Percentiles rank a stretch among this genome's conserved stretches.
Conservation (phyloP, 2,888 invertebrate species). For the Drosophila algonquin region DNA sequence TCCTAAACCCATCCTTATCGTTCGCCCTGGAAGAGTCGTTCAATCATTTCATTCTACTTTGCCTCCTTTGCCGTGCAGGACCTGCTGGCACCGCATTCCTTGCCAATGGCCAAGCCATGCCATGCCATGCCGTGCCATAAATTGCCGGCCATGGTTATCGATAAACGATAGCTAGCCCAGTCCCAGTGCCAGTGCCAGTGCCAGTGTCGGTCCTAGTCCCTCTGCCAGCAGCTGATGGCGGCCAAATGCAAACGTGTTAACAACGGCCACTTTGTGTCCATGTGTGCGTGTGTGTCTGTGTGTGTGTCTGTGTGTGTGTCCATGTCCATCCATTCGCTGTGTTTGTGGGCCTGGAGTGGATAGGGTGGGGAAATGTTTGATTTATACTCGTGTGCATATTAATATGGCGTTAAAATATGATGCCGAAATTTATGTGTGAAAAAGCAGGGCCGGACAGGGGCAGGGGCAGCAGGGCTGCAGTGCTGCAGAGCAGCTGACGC, state of each 20-base stretch:
- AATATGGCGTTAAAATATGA: constrained; percentile 79
- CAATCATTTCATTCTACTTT: constrained; percentile 20
- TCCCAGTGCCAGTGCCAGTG: background rate
- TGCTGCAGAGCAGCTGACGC: constrained; percentile 33
- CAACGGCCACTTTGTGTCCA: constrained; percentile 66
- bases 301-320: background rate
- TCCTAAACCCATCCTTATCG: background rate
- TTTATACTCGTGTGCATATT: constrained; percentile 75
- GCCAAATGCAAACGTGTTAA: constrained; percentile 77
- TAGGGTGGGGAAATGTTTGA: constrained; percentile 47
- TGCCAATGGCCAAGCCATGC: constrained; percentile 47
- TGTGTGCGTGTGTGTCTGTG: constrained; percentile 15
- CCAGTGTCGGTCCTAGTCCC: constrained; percentile 3
- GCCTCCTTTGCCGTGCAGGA: constrained; percentile 2
- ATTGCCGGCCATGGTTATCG: constrained; percentile 61
- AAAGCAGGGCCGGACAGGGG: constrained; percentile 37
- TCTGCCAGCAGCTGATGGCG: constrained; percentile 21
- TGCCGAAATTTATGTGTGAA: constrained; percentile 76
- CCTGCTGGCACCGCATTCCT: constrained; percentile 49
- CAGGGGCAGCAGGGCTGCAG: constrained; percentile 5
- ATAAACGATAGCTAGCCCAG: constrained; percentile 46
- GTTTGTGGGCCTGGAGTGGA: constrained; percentile 22
- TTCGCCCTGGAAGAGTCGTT: constrained; percentile 23
- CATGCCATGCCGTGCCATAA: constrained; percentile 47
- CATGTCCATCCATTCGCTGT: constrained; percentile 8